phyloP scores from a whole-genome alignment of 2,888 invertebrate species.

The Macaria notata region DNA sequence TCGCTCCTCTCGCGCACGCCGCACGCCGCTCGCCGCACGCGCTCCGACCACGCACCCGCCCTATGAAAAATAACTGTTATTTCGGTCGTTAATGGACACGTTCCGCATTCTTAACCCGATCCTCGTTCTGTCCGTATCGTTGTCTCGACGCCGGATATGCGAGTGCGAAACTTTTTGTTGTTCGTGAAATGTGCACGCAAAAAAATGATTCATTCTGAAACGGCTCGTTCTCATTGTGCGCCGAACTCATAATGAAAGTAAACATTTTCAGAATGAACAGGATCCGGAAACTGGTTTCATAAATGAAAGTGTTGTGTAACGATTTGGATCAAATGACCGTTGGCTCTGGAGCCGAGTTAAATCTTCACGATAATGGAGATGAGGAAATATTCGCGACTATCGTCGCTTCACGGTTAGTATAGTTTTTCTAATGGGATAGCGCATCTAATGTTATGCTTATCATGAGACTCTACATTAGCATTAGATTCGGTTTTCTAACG shows the following conservation, averaged over 20 bases:
- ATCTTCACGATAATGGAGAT: slow-evolving; percentile 69
- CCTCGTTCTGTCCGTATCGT: slow-evolving; percentile 51
- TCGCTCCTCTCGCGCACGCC: slow-evolving; percentile 59
- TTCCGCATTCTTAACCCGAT: slow-evolving; percentile 74
- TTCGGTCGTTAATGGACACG: slow-evolving; percentile 76
- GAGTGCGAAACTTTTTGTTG: slow-evolving; percentile 50
- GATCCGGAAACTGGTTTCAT: slow-evolving; percentile 63
- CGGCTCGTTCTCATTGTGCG: slow-evolving; percentile 51
- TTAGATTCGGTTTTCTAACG: slow-evolving; percentile 18
- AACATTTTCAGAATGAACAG: slow-evolving; percentile 64
- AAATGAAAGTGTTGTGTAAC: slow-evolving; percentile 73
- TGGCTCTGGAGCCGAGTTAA: slow-evolving; percentile 52
- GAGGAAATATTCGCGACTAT: slow-evolving; percentile 70
- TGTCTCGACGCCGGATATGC: slow-evolving; percentile 46
- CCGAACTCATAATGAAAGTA: slow-evolving; percentile 62
- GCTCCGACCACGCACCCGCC: slow-evolving; percentile 62
- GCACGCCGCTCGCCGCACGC: slow-evolving; percentile 68
- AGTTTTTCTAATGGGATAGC: slow-evolving; percentile 21
- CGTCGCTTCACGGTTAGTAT: slow-evolving; percentile 73
- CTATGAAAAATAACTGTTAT: slow-evolving; percentile 78
- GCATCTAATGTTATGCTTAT: slow-evolving; percentile 26
- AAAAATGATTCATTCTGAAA: slow-evolving; percentile 34
- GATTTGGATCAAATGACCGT: slow-evolving; percentile 62
- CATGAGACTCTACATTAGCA: slow-evolving; percentile 17
- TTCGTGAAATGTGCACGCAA: slow-evolving; percentile 42